These are phyloP conservation scores for Criorhina ranunculi DNA, from an alignment of 2,888 invertebrate species.

Conservation along the genomic window DNA sequence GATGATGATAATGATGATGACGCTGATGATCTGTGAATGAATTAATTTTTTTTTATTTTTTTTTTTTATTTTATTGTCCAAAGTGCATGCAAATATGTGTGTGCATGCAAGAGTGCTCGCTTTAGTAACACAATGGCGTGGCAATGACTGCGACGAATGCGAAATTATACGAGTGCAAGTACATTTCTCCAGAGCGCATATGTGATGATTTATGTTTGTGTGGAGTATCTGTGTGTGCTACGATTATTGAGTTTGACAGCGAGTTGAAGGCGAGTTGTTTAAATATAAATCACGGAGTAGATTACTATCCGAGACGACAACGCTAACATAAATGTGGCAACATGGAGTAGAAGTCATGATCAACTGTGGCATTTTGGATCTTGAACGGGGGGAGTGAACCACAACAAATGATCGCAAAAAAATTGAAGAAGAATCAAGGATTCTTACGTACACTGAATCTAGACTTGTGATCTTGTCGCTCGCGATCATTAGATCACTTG, in stretches of 20 bases:
- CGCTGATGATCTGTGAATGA: constrained; percentile 50
- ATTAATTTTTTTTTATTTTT: constrained; percentile 27
- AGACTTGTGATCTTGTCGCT: too few relatives aligned
- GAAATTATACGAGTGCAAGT: too few relatives aligned
- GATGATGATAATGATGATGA: constrained; percentile 52
- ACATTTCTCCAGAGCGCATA: constrained; percentile 26
- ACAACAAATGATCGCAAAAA: constrained; percentile 1
- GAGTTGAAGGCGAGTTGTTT: constrained; percentile 61
- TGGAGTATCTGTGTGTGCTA: constrained; percentile 5
- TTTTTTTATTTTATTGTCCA: constrained; percentile 29
- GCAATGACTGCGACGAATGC: constrained; percentile 67
- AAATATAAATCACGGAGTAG: constrained; percentile 50
- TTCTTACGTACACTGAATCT: too few relatives aligned
- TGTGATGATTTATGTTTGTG: constrained; percentile 10
- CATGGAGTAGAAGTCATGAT: neutral
- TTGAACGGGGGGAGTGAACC: neutral
- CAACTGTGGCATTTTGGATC: constrained; percentile 37
- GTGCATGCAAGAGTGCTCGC: constrained; percentile 34
- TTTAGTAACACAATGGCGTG: constrained; percentile 60
- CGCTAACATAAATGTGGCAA: neutral
- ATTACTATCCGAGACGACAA: constrained; percentile 44
- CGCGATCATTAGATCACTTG: too few relatives aligned
- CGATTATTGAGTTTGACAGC: constrained; percentile 65
- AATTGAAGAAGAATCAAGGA: too few relatives aligned
- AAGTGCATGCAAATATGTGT: constrained; percentile 57